These are phyloP conservation scores for Allobates femoralis DNA, from an alignment of 2,797 vertebrate genomes.

Conservation along the genomic window DNA sequence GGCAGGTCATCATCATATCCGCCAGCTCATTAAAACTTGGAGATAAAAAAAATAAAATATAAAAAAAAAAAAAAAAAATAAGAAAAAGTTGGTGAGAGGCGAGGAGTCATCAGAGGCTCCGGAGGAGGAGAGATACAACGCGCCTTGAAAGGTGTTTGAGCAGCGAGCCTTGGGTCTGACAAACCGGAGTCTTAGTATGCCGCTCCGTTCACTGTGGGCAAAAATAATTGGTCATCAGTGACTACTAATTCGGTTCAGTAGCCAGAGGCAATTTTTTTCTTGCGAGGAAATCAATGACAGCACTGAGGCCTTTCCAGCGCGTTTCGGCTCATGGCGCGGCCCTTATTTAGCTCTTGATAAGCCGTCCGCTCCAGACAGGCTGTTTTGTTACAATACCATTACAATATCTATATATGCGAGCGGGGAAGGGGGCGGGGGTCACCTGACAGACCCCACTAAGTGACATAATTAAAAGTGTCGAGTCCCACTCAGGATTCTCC, in stretches of 20 bases:
- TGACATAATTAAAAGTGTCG: constrained; percentile 10
- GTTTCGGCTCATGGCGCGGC: constrained; percentile 73
- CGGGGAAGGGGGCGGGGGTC: constrained; percentile 41
- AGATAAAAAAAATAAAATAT: constrained; percentile 61
- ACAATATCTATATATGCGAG: constrained; percentile 73
- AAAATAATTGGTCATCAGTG: constrained; percentile 88
- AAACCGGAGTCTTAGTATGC: constrained; percentile 79
- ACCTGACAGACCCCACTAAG: constrained; percentile 9
- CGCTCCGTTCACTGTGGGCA: constrained; percentile 76
- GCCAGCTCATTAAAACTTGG: constrained; percentile 82
- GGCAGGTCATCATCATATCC: constrained; percentile 72
- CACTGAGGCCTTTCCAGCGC: constrained; percentile 73
- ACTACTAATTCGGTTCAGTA: constrained; percentile 85
- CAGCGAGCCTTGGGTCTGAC: constrained; percentile 80
- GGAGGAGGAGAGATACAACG: constrained; percentile 72
- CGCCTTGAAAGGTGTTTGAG: constrained; percentile 79
- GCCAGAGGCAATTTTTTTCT: constrained; percentile 82
- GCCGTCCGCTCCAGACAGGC: constrained; percentile 77
- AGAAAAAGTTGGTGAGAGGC: constrained; percentile 74
- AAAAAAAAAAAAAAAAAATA: not conserved
- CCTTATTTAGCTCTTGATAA: constrained; percentile 76
- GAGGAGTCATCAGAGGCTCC: constrained; percentile 73
- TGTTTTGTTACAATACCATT: constrained; percentile 83
- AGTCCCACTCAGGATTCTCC: constrained; percentile 11
- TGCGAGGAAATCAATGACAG: constrained; percentile 83